These are phyloP conservation scores for Ornithorhynchus anatinus DNA, from an alignment of 2,113 vertebrate species.

Conservation along the genomic window DNA sequence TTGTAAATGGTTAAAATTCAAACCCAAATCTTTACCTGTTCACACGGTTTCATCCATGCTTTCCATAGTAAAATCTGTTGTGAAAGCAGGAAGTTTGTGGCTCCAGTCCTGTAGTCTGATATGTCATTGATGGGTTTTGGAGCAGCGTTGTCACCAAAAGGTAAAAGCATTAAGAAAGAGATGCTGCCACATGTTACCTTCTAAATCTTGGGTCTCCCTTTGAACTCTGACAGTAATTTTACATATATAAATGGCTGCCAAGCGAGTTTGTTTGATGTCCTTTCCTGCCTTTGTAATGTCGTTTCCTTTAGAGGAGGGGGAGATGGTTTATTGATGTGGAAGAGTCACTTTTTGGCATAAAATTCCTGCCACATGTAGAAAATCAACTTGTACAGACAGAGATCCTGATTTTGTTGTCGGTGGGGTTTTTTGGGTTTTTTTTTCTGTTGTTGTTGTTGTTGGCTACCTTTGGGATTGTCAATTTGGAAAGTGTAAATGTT, in stretches of 20 bases:
- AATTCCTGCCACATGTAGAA: not conserved
- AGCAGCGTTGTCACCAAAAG: constrained; percentile 38
- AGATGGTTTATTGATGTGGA: constrained; percentile 66
- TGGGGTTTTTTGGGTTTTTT: not conserved
- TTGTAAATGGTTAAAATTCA: too few relatives aligned
- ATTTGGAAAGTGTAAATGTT: constrained; percentile 43
- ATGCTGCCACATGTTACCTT: constrained; percentile 48
- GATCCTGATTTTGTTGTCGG: not conserved
- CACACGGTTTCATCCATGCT: not conserved
- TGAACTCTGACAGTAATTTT: constrained; percentile 75
- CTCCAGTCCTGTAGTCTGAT: not conserved
- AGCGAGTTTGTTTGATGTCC: constrained; percentile 74
- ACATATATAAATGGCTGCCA: constrained; percentile 66
- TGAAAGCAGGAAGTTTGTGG: not conserved
- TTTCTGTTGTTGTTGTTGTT: not conserved
- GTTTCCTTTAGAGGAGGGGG: constrained; percentile 68
- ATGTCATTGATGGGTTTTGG: not conserved
- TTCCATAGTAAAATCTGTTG: not conserved
- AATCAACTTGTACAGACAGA: not conserved
- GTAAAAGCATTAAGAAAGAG: constrained; percentile 47
- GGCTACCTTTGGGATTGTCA: constrained; percentile 35
- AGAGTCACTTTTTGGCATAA: constrained; percentile 63
- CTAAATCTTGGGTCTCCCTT: constrained; percentile 69
- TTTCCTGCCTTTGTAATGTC: constrained; percentile 81
- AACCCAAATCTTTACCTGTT: not conserved